These are phyloP conservation scores for Rhodeus uyekii DNA, from an alignment of 2,797 vertebrate species.

Conservation along the genomic window DNA sequence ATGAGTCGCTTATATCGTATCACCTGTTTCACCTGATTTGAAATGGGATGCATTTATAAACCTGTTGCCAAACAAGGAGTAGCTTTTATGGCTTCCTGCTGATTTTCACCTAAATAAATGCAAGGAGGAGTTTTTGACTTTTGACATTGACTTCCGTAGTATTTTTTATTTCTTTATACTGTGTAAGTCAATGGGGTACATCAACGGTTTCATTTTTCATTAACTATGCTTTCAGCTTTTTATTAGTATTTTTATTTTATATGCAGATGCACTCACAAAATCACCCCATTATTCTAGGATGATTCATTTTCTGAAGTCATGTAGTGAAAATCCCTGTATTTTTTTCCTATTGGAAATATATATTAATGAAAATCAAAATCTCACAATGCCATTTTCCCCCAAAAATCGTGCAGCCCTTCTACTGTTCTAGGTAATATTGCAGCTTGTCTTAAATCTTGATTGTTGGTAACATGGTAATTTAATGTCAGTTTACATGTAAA, in stretches of 20 bases:
- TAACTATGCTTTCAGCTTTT: not conserved
- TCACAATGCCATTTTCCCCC: not conserved
- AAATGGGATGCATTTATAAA: not conserved
- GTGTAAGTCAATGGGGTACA: too few species aligned
- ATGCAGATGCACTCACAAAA: not conserved
- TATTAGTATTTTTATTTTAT: not conserved
- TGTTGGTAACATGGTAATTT: not conserved
- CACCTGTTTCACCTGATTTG: not conserved
- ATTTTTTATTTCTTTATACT: too few species aligned
- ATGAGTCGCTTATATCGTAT: not conserved
- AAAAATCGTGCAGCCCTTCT: not conserved
- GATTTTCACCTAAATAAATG: not conserved
- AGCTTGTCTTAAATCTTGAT: not conserved
- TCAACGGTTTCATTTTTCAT: not conserved
- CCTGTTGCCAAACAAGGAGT: not conserved
- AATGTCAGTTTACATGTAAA: not conserved
- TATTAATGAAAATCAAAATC: not conserved
- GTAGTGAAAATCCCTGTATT: not conserved
- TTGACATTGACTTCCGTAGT: too few species aligned
- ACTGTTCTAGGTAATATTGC: not conserved
- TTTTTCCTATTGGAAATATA: not conserved
- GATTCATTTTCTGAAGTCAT: not conserved
- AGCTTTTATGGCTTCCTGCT: not conserved
- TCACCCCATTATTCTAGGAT: not conserved
- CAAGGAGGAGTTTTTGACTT: not conserved